phyloP scores from a whole-genome alignment of 1,140 invertebrate species.

The Andrena cerasifolii region DNA sequence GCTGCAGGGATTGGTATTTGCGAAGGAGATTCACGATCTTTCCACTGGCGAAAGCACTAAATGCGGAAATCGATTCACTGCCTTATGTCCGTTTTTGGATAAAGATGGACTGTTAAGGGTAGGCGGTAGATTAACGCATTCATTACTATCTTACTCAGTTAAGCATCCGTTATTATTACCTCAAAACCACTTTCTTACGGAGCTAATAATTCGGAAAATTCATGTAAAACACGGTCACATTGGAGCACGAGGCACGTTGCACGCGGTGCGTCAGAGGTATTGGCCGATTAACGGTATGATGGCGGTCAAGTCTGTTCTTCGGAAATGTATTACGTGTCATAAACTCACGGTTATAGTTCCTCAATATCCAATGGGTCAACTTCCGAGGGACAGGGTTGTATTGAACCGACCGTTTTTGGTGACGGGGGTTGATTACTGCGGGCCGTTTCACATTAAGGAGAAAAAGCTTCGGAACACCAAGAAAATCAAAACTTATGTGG shows the following conservation, averaged over 20 bases:
- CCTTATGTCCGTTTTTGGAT: slow-evolving; percentile 61
- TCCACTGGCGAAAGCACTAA: neutral
- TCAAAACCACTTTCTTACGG: slow-evolving; percentile 51
- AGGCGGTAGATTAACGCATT: slow-evolving; percentile 64
- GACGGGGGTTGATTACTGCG: neutral
- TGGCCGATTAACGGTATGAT: neutral
- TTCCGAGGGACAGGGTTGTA: neutral
- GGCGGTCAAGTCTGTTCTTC: no score
- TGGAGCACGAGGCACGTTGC: no score
- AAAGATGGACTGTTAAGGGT: slow-evolving; percentile 64
- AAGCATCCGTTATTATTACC: slow-evolving; percentile 67
- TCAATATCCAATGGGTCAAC: neutral
- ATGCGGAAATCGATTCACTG: neutral
- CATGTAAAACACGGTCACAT: slow-evolving; percentile 62
- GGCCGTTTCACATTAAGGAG: neutral
- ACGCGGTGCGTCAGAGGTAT: no score
- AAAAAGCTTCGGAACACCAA: neutral
- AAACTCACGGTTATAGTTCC: no score
- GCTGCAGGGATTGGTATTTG: slow-evolving; percentile 22
- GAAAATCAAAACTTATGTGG: neutral
- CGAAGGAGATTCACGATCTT: slow-evolving; percentile 17
- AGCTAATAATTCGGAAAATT: slow-evolving; percentile 59
- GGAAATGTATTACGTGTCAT: no score
- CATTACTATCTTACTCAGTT: slow-evolving; percentile 48
- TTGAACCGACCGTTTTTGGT: no score